Base-by-base conservation (phyloP, 2,797 vertebrate species). In the Staurois parvus region DNA sequence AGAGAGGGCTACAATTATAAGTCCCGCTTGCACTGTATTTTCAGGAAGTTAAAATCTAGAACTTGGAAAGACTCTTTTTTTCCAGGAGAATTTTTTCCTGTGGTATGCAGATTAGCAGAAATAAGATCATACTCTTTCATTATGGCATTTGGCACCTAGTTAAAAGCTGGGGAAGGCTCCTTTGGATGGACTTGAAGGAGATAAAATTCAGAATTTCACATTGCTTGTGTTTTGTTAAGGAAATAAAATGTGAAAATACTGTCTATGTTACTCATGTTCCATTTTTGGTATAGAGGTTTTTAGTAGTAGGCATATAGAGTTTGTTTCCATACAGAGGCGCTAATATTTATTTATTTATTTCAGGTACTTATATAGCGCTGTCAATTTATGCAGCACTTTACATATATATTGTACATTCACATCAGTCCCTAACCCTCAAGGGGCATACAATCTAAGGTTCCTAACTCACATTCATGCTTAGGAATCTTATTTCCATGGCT, bases 41-140 rank as follows among this genome's bases (percentile, higher is more conserved):
- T 45, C 34, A 72, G 9, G 26, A 81, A 37, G 26, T 24, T 28
- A 26, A 81, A 81, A 59, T 28, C 30, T 37, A n/a, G 72, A 72
- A 52, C 48, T 81, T 59, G 68, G 32, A 59, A 81, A 62, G 40
- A 81, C 28, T 72, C 42, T 21, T 64, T 81, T n/a, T 81, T 81
- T 81, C 79, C 79, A 81, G 79, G 70, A 81, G 12, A 7, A 26
- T 11, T 40, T 72, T 28, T 66, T 66, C 28, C 28, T 66, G n/a
- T 66, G 64, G 26, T 66, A 29, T 42, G 70, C 37, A 8, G 24
- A 73, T 42, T 42, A 42, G 59, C 69, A 40, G 72, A 37, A 34
- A 64, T 62, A 11, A 48, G 56, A 29, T 73, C 19, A n/a, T 62
- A 81, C 79, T 64, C 52, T 62, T 81, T 72, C 68, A 81, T 70